These are phyloP conservation scores for Pachycephus smyrnensis DNA, from an alignment of 2,888 invertebrate species.

Conservation along the genomic window DNA sequence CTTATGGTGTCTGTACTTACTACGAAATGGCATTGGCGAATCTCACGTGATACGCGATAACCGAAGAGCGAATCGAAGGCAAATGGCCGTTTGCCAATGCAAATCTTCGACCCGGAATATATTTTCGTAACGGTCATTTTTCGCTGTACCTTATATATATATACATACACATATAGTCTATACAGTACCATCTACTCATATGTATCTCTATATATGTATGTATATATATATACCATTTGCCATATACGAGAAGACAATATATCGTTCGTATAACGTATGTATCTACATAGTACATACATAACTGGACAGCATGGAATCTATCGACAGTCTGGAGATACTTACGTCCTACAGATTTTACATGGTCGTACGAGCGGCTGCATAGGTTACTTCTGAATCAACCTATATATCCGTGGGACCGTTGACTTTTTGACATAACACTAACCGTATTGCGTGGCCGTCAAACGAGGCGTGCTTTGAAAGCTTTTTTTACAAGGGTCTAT, in stretches of 20 bases:
- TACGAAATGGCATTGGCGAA: conserved; percentile 67
- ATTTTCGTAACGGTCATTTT: conserved; percentile 32
- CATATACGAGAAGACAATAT: conserved; percentile 2
- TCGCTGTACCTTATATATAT: conserved; percentile 1
- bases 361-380: too few species aligned
- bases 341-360: too few species aligned
- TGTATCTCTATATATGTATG: conserved; percentile 15
- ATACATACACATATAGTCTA: conserved; percentile 17
- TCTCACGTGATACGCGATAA: conserved; percentile 47
- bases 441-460: conserved; percentile 6
- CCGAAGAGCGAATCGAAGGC: conserved; percentile 30
- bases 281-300: too few species aligned
- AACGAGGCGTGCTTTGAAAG: conserved; percentile 18
- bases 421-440: too few species aligned
- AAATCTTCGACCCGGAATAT: conserved; percentile 42
- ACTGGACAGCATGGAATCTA: too few species aligned
- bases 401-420: too few species aligned
- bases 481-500: conserved; percentile 14
- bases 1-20: conserved; percentile 46
- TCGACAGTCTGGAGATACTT: too few species aligned
- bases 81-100: conserved; percentile 46
- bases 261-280: too few species aligned
- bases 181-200: not conserved
- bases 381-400: too few species aligned
- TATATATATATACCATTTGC: not conserved